Evolutionary conservation across 2,888 invertebrate genomes (phyloP).

Genomic region (Leptinotarsa tumamoca): DNA sequence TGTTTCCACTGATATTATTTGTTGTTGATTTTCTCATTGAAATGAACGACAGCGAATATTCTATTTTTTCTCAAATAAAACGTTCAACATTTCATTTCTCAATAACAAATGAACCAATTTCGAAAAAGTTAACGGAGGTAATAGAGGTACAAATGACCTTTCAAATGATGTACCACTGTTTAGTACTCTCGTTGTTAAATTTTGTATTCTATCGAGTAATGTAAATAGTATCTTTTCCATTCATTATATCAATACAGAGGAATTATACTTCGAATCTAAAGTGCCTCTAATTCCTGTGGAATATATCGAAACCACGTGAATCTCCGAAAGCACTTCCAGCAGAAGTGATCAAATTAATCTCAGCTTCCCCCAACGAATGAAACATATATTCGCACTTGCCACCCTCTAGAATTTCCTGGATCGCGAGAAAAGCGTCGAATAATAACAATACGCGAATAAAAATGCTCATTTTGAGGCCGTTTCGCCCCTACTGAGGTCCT

Average conservation of each 20-base stretch:
- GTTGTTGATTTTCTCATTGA: too few relatives aligned
- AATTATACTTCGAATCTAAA: not conserved
- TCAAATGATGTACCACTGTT: too few relatives aligned
- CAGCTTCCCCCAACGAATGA: not conserved
- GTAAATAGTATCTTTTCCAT: not conserved
- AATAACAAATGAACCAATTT: too few relatives aligned
- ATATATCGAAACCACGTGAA: not conserved
- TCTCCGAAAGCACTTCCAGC: not conserved
- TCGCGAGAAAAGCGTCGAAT: slow-evolving; percentile 6
- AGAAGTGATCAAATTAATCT: slow-evolving; percentile 1
- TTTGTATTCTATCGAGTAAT: too few relatives aligned
- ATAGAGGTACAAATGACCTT: too few relatives aligned
- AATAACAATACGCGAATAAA: slow-evolving; percentile 13
- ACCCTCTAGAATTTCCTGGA: not conserved
- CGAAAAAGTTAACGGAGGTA: too few relatives aligned
- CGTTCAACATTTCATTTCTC: too few relatives aligned
- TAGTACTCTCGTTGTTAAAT: too few relatives aligned
- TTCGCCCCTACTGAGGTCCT: not conserved
- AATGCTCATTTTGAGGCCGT: slow-evolving; percentile 5
- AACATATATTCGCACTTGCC: slow-evolving; percentile 11
- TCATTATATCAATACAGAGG: not conserved
- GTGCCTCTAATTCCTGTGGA: not conserved
- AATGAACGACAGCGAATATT: too few relatives aligned
- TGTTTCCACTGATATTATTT: too few relatives aligned
- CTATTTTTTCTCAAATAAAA: too few relatives aligned